Conservation (phyloP, 2,113 vertebrate genomes). For the Dipodomys stephensi region DNA sequence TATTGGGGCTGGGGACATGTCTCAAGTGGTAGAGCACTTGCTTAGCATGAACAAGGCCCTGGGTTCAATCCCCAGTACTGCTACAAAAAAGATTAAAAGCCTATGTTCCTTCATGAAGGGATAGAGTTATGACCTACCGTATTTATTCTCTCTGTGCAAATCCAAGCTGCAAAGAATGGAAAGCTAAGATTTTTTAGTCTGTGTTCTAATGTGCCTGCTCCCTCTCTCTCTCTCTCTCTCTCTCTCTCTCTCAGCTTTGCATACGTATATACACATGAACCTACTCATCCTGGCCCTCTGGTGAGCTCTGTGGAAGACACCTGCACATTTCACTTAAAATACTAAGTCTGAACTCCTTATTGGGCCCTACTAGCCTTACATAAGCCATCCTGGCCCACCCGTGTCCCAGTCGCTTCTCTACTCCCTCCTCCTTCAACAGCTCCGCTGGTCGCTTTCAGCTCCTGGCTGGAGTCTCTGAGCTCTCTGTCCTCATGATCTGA, state of each 20-base stretch:
- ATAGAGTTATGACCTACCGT: constrained; percentile 24
- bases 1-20: neutral
- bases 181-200: too few species aligned
- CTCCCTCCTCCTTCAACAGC: neutral
- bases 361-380: neutral
- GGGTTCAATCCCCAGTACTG: too few species aligned
- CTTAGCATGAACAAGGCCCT: too few species aligned
- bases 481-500: neutral
- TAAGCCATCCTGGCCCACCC: neutral
- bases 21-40: too few species aligned
- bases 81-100: too few species aligned
- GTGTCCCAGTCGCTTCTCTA: neutral
- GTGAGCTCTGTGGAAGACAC: neutral
- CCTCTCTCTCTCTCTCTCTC: neutral
- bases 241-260: neutral
- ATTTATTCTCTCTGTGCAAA: neutral
- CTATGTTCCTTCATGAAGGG: neutral
- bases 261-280: neutral
- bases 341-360: neutral
- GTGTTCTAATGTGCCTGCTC: too few species aligned
- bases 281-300: neutral
- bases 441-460: neutral
- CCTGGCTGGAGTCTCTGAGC: neutral
- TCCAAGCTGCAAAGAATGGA: too few species aligned
- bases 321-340: neutral